Evolutionary conservation across 1,140 invertebrate genomes (phyloP).

Genomic region (Saccostrea glomerata): DNA sequence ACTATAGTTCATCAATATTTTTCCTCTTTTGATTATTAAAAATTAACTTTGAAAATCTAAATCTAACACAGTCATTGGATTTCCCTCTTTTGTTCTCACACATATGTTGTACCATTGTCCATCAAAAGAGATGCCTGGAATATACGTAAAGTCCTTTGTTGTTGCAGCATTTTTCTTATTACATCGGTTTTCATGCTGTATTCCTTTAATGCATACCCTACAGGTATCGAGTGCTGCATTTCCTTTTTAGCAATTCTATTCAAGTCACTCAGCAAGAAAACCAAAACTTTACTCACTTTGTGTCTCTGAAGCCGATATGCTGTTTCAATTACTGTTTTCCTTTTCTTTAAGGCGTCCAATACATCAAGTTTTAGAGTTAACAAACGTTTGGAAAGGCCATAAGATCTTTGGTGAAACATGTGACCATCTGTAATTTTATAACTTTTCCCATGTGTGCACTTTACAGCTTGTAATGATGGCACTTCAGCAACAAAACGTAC

Average conservation of each 20-base stretch:
- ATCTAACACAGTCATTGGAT: too few species aligned
- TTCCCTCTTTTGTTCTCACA: too few species aligned
- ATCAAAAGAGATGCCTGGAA: too few species aligned
- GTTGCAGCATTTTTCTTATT: not conserved
- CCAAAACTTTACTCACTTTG: slow-evolving; percentile 35
- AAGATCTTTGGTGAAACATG: too few species aligned
- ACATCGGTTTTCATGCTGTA: slow-evolving; percentile 46
- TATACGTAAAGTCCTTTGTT: too few species aligned
- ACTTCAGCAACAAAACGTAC: slow-evolving; percentile 43
- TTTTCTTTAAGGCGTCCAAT: not conserved
- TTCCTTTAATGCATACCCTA: slow-evolving; percentile 39
- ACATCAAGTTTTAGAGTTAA: not conserved
- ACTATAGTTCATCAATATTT: too few species aligned
- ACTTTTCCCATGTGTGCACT: not conserved
- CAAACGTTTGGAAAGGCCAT: not conserved
- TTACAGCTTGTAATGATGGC: not conserved
- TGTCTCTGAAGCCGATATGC: slow-evolving; percentile 9
- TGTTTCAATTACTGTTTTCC: not conserved
- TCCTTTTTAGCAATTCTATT: slow-evolving; percentile 29
- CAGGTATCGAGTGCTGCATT: slow-evolving; percentile 31
- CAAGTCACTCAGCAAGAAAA: slow-evolving; percentile 29
- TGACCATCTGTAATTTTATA: not conserved
- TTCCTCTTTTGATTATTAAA: too few species aligned
- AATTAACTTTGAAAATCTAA: too few species aligned
- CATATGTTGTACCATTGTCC: too few species aligned